These are phyloP conservation scores for Loriculus beryllinus DNA, from an alignment of 2,797 vertebrate genomes.

Conservation along the genomic window DNA sequence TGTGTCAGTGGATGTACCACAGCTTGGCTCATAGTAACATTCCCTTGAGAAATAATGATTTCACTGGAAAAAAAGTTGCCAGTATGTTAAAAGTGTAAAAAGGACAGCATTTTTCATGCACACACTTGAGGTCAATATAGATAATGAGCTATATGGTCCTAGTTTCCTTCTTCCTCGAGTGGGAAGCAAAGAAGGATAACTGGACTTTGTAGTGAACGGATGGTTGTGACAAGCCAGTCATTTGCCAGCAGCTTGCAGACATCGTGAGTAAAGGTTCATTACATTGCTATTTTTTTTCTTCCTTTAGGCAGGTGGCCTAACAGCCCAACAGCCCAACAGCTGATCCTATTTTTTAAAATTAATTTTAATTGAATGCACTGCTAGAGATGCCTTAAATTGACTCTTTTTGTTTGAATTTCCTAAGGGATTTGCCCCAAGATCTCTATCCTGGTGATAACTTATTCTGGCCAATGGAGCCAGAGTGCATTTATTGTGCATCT, in stretches of 20 bases:
- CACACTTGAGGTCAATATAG: not conserved
- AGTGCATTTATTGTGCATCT: slow-evolving; percentile 66
- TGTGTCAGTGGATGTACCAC: not conserved
- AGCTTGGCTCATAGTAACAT: not conserved
- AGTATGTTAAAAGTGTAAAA: slow-evolving; percentile 33
- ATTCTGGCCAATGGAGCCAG: slow-evolving; percentile 69
- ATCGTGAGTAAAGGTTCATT: slow-evolving; percentile 1
- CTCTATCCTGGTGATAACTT: slow-evolving; percentile 77
- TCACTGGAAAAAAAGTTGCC: not conserved
- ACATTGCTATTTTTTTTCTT: slow-evolving; percentile 18
- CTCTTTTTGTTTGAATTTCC: slow-evolving; percentile 73
- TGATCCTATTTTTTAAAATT: slow-evolving; percentile 70
- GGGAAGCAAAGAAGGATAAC: not conserved
- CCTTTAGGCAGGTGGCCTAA: slow-evolving; percentile 59
- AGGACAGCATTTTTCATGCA: slow-evolving; percentile 12
- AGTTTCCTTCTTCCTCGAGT: not conserved
- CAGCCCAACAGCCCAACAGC: slow-evolving; percentile 48
- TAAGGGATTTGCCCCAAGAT: slow-evolving; percentile 70
- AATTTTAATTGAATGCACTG: slow-evolving; percentile 75
- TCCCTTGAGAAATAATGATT: slow-evolving; percentile 13
- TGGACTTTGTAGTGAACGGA: not conserved
- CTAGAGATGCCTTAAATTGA: slow-evolving; percentile 69
- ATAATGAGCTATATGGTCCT: slow-evolving; percentile 9
- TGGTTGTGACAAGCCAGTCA: not conserved
- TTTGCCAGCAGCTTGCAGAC: not conserved